phyloP scores from a whole-genome alignment of 2,797 vertebrate genomes.

The Cheirogaleus major region DNA sequence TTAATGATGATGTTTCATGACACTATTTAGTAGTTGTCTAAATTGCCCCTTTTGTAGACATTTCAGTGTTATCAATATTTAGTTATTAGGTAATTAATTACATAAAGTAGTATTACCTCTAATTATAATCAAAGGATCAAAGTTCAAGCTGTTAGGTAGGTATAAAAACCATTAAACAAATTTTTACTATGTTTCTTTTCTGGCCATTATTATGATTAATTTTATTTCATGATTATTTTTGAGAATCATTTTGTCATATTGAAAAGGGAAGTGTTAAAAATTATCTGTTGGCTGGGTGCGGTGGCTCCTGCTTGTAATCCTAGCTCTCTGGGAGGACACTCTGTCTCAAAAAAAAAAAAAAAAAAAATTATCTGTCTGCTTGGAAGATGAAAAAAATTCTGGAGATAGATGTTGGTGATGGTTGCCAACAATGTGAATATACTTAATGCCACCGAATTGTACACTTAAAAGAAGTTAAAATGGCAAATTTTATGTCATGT shows the following conservation, averaged over 20 bases:
- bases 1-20: neutral
- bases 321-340: too few species aligned
- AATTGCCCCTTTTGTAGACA: neutral
- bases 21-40: neutral
- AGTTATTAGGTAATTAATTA: neutral
- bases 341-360: too few species aligned
- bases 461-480: neutral
- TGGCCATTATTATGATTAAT: neutral
- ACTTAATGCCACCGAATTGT: neutral
- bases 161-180: neutral
- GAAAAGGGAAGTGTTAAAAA: neutral
- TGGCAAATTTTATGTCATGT: neutral
- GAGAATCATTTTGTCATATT: neutral
- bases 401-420: neutral
- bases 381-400: neutral
- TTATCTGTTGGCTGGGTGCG: neutral
- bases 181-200: neutral
- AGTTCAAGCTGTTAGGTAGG: neutral
- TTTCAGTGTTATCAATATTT: neutral
- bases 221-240: neutral
- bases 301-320: too few species aligned
- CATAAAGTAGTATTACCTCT: neutral
- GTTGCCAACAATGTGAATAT: neutral
- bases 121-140: neutral
- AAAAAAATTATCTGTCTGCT: neutral